These are phyloP conservation scores for Apolygus lucorum DNA, from an alignment of 1,140 invertebrate species.

Conservation along the genomic window DNA sequence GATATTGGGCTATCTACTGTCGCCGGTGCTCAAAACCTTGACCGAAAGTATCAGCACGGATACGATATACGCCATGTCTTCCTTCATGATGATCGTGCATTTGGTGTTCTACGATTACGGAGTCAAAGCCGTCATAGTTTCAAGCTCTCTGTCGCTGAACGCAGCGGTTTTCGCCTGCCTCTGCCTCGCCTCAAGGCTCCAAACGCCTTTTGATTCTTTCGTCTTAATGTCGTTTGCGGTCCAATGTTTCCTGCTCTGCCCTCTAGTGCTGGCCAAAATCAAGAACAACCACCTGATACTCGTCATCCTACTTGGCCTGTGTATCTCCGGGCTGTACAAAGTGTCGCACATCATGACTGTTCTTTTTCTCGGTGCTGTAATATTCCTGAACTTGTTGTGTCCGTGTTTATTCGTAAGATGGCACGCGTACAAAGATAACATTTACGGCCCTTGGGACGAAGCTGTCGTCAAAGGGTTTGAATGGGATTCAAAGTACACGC, in stretches of 20 bases:
- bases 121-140: conserved; percentile 65
- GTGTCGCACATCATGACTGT: conserved; percentile 39
- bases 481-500: conserved; percentile 2
- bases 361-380: conserved; percentile 50
- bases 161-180: conserved; percentile 87
- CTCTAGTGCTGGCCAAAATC: conserved; percentile 59
- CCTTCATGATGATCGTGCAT: conserved; percentile 79
- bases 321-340: background rate
- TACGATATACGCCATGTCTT: conserved; percentile 87
- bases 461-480: conserved; percentile 48
- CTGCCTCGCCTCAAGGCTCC: conserved; percentile 83
- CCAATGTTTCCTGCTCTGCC: conserved; percentile 79
- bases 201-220: conserved; percentile 77
- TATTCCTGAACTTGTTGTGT: conserved; percentile 63
- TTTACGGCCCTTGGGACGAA: conserved; percentile 94
- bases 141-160: conserved; percentile 76
- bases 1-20: conserved; percentile 73
- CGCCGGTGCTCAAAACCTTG: conserved; percentile 85
- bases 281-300: conserved; percentile 38
- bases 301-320: conserved; percentile 36
- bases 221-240: conserved; percentile 76
- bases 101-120: conserved; percentile 89
- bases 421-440: conserved; percentile 84
- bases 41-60: conserved; percentile 94
- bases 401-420: conserved; percentile 69